phyloP scores from a whole-genome alignment of 1,140 invertebrate genomes.

The Drosophila prosaltans region DNA sequence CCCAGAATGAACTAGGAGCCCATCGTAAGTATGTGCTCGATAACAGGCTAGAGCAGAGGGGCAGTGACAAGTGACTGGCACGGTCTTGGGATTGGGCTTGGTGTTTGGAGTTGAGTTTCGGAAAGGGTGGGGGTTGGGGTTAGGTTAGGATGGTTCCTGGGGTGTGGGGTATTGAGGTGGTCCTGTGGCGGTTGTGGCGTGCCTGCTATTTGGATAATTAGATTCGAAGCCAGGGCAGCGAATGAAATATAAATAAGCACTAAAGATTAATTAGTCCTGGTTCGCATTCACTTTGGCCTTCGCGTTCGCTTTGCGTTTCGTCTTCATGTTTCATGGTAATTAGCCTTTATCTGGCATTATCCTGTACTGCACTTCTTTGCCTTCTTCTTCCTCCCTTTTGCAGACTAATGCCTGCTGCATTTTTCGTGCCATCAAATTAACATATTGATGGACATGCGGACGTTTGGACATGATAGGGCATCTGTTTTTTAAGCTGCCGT shows the following conservation, averaged over 20 bases:
- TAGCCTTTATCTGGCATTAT: slow-evolving; percentile 45
- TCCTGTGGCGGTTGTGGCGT: slow-evolving; percentile 42
- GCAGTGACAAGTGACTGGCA: slow-evolving; percentile 1
- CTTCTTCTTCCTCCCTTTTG: background rate
- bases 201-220: slow-evolving; percentile 71
- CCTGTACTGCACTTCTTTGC: background rate
- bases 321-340: slow-evolving; percentile 52
- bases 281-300: slow-evolving; percentile 18
- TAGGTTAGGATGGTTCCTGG: background rate
- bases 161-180: background rate
- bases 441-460: slow-evolving; percentile 41
- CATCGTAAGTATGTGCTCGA: slow-evolving; percentile 31
- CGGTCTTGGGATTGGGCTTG: background rate
- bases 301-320: slow-evolving; percentile 16
- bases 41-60: slow-evolving; percentile 15
- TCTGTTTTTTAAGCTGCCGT: background rate
- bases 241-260: slow-evolving; percentile 77
- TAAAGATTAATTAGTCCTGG: slow-evolving; percentile 72
- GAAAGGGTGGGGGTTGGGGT: too few species aligned
- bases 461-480: too few species aligned
- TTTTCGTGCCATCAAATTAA: slow-evolving; percentile 39
- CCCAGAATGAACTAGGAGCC: slow-evolving; percentile 6
- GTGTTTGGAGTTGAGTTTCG: too few species aligned
- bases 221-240: slow-evolving; percentile 57
- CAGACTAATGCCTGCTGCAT: slow-evolving; percentile 7